phyloP scores from a whole-genome alignment of 2,113 vertebrate genomes.

The Prietella phreatophila region DNA sequence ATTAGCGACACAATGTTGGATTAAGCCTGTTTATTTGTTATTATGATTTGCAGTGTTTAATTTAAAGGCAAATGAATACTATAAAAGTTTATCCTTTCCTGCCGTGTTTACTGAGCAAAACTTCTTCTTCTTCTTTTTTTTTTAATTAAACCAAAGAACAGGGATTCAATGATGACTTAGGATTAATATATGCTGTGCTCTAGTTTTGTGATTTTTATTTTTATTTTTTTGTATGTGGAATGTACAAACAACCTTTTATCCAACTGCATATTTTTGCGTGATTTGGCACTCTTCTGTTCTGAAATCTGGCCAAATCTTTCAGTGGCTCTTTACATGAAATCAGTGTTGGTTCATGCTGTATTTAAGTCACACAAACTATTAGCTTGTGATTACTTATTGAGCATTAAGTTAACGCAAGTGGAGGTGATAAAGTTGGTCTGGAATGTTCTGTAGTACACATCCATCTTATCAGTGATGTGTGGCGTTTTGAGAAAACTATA shows the following conservation, averaged over 20 bases:
- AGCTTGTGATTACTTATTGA: neutral
- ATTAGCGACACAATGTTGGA: constrained; percentile 3
- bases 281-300: neutral
- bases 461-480: neutral
- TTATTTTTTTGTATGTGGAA: no score
- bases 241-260: neutral
- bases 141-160: neutral
- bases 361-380: neutral
- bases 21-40: neutral
- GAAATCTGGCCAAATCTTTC: neutral
- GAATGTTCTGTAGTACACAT: constrained; percentile 23
- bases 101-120: neutral
- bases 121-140: neutral
- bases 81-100: neutral
- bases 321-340: neutral
- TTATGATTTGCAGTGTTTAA: constrained; percentile 12
- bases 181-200: neutral
- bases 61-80: neutral
- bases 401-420: neutral
- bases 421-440: constrained; percentile 1
- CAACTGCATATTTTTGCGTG: neutral
- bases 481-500: constrained; percentile 38
- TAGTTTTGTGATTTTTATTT: neutral
- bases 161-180: neutral
- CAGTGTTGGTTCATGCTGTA: neutral